Conservation (phyloP, 2,113 vertebrate species). For the Pithys albifrons region DNA sequence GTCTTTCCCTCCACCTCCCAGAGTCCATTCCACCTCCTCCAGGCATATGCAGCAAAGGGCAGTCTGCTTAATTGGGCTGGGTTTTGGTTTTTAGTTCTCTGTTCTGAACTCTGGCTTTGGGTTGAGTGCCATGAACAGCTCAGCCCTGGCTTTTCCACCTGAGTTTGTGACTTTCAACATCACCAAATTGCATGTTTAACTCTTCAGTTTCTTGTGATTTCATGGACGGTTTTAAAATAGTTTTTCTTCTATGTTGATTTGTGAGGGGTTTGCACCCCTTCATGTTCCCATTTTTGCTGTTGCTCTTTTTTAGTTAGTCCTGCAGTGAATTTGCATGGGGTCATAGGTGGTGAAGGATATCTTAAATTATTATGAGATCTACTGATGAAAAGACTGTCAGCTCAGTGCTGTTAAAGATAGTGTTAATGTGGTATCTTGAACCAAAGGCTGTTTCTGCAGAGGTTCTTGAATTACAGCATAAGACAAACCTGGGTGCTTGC, state of each 20-base stretch:
- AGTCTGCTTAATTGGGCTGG: not conserved
- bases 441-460: not conserved
- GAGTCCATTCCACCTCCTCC: not conserved
- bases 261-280: not conserved
- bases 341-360: not conserved
- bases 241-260: not conserved
- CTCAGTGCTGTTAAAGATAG: not conserved
- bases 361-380: not conserved
- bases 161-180: not conserved
- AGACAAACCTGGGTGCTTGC: constrained; percentile 18
- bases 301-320: not conserved
- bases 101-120: not conserved
- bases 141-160: not conserved
- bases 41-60: accelerated
- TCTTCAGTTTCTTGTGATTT: not conserved
- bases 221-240: not conserved
- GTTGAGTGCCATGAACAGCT: not conserved
- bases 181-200: not conserved
- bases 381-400: not conserved
- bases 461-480: constrained; percentile 29
- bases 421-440: not conserved
- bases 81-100: not conserved
- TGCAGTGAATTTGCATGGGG: not conserved
- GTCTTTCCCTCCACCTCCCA: accelerated
- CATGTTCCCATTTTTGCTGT: not conserved